Evolutionary conservation across 2,113 vertebrate genomes (phyloP).

Genomic region (Campylomormyrus numenius): DNA sequence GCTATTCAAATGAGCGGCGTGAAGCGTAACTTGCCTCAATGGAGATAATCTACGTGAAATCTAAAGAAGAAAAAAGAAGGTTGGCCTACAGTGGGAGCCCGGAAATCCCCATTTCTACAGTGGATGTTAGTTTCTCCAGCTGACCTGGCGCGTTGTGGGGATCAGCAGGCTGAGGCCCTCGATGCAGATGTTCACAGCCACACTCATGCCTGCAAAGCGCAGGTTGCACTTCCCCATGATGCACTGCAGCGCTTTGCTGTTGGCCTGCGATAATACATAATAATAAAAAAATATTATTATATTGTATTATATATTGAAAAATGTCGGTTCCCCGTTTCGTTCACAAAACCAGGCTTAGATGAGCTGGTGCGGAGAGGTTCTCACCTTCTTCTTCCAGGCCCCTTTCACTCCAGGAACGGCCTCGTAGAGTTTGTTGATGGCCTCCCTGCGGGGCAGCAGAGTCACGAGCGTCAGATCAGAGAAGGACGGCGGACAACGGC

Average conservation of each 20-base stretch:
- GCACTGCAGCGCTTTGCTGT: conserved; percentile 80
- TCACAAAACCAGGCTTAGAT: neutral
- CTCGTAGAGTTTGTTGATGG: conserved; percentile 92
- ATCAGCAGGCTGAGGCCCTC: conserved; percentile 85
- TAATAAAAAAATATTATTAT: neutral
- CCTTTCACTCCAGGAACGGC: conserved; percentile 81
- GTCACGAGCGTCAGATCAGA: neutral
- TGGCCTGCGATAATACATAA: conserved; percentile 50
- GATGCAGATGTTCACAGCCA: conserved; percentile 82
- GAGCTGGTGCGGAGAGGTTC: neutral
- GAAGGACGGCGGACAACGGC: neutral
- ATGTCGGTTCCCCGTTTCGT: neutral
- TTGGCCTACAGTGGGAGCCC: neutral
- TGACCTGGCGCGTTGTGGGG: conserved; percentile 83
- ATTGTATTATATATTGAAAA: neutral
- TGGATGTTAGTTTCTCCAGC: neutral
- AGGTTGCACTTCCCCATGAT: conserved; percentile 92
- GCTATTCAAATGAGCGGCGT: too few relatives aligned
- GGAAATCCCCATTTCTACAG: neutral
- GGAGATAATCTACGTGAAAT: neutral
- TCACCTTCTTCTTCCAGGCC: conserved; percentile 89
- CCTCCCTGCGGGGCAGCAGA: conserved; percentile 64
- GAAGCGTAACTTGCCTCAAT: too few relatives aligned
- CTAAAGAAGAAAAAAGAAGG: neutral
- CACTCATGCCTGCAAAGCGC: conserved; percentile 86